Evolutionary conservation across 2,113 vertebrate species (phyloP).

Genomic region (Pterocles orientalis): DNA sequence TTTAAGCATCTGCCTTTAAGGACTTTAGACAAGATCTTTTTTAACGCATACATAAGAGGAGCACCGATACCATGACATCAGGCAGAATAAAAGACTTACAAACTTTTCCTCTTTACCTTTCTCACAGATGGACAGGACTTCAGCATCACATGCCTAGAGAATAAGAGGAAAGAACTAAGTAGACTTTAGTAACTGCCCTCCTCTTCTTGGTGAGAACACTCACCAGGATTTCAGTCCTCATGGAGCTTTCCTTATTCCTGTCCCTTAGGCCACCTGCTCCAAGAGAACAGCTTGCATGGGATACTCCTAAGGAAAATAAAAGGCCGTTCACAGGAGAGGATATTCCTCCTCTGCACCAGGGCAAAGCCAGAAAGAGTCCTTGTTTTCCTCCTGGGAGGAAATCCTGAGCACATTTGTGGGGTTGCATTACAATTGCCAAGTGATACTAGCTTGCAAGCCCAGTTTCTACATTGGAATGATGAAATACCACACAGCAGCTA

Average conservation of each 20-base stretch:
- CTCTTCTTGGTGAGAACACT: not conserved
- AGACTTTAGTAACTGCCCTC: not conserved
- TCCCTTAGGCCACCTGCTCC: not conserved
- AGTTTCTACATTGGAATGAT: not conserved
- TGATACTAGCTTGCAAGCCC: not conserved
- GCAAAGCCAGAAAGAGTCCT: not conserved
- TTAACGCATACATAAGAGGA: not conserved
- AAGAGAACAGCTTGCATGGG: not conserved
- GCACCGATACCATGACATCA: not conserved
- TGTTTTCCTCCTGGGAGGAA: not conserved
- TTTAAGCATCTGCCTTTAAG: not conserved
- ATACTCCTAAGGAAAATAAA: not conserved
- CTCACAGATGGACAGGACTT: slow-evolving; percentile 57
- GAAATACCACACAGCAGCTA: not conserved
- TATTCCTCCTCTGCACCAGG: not conserved
- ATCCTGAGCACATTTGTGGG: not conserved
- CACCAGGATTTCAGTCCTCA: not conserved
- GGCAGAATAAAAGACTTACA: not conserved
- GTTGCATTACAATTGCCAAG: not conserved
- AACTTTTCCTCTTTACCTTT: slow-evolving; percentile 66
- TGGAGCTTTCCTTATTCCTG: not conserved
- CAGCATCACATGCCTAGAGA: slow-evolving; percentile 68
- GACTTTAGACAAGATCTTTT: not conserved
- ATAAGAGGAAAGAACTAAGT: not conserved
- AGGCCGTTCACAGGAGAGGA: not conserved